These are phyloP conservation scores for Dryocosmus kuriphilus DNA, from an alignment of 2,888 invertebrate species.

Conservation along the genomic window DNA sequence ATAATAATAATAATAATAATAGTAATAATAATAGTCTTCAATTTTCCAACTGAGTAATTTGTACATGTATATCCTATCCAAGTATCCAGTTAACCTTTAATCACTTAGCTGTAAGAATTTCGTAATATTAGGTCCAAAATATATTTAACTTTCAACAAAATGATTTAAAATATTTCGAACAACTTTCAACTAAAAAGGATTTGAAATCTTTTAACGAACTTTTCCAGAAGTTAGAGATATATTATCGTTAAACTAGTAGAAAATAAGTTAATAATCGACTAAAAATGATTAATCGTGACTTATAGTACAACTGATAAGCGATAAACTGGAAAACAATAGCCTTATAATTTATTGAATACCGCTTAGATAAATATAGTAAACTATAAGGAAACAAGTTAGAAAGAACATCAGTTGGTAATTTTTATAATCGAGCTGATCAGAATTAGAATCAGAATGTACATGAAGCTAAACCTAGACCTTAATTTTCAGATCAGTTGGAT, in stretches of 20 bases:
- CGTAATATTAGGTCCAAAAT: neutral
- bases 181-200: too few relatives aligned
- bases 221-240: neutral
- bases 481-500: constrained; percentile 64
- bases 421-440: constrained; percentile 52
- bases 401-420: constrained; percentile 61
- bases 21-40: constrained; percentile 12
- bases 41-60: constrained; percentile 10
- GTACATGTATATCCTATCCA: constrained; percentile 17
- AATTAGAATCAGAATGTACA: constrained; percentile 67
- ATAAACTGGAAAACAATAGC: constrained; percentile 64
- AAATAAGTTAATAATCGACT: constrained; percentile 36
- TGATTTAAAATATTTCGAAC: neutral
- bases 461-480: constrained; percentile 61
- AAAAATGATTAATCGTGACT: constrained; percentile 13
- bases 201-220: neutral
- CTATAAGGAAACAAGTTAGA: constrained; percentile 62
- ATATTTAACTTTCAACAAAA: neutral
- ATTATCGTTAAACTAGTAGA: constrained; percentile 19
- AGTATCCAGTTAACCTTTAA: neutral
- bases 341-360: constrained; percentile 68
- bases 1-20: constrained; percentile 18
- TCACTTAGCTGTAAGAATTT: constrained; percentile 4
- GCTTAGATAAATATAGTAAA: constrained; percentile 71
- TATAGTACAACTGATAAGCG: constrained; percentile 48